Conservation (phyloP, 2,113 vertebrate genomes). For the Xiphophorus couchianus region DNA sequence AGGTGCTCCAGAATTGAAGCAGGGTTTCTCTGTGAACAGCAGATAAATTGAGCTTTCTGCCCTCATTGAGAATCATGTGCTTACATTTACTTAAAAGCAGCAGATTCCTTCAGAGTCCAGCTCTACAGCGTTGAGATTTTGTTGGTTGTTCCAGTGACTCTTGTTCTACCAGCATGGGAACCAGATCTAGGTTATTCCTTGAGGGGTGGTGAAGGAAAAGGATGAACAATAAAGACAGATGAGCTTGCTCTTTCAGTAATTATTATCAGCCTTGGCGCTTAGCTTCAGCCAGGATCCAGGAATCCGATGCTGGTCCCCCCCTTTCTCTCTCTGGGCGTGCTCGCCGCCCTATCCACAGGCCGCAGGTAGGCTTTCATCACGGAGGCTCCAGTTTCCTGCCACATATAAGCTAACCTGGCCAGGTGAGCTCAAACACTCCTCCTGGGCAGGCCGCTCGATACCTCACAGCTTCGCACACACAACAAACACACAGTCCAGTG, state of each 20-base stretch:
- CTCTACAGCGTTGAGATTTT: no score
- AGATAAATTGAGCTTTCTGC: no score
- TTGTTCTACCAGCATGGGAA: no score
- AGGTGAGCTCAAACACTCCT: slow-evolving; percentile 66
- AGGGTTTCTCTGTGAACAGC: not conserved
- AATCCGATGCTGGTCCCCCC: slow-evolving; percentile 72
- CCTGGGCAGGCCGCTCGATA: slow-evolving; percentile 26
- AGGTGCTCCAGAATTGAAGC: not conserved
- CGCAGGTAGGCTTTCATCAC: slow-evolving; percentile 77
- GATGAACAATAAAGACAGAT: not conserved
- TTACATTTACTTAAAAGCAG: no score
- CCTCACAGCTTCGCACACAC: slow-evolving; percentile 43
- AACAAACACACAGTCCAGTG: slow-evolving; percentile 51
- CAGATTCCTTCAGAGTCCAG: no score
- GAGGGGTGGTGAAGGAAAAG: not conserved
- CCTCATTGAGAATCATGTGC: no score
- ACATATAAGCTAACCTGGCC: slow-evolving; percentile 80
- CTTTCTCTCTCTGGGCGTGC: not conserved
- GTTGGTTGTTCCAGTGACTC: no score
- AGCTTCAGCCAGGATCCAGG: slow-evolving; percentile 73
- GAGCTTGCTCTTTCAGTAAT: slow-evolving; percentile 54
- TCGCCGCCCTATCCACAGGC: slow-evolving; percentile 57
- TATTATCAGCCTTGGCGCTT: slow-evolving; percentile 66
- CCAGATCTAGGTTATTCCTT: no score
- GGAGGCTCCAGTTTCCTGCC: slow-evolving; percentile 78